These are phyloP conservation scores for Ornithorhynchus anatinus DNA, from an alignment of 2,113 vertebrate species.

Conservation along the genomic window DNA sequence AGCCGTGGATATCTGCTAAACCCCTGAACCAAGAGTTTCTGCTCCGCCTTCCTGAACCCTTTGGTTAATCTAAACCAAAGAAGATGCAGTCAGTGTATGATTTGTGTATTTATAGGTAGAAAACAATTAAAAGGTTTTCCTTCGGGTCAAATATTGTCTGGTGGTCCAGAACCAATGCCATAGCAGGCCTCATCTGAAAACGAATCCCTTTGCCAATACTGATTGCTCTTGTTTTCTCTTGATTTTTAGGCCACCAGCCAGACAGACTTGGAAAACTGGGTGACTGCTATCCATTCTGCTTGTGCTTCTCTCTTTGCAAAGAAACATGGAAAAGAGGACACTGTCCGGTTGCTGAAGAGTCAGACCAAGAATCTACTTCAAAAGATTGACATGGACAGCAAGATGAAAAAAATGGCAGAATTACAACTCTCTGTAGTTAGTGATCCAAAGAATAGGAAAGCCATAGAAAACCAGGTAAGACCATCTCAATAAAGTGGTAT, in stretches of 20 bases:
- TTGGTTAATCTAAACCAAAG: no score
- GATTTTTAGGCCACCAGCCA: slow-evolving; percentile 88
- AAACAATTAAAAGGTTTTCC: no score
- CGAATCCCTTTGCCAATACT: neutral
- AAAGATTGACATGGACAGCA: slow-evolving; percentile 97
- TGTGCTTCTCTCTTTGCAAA: slow-evolving; percentile 93
- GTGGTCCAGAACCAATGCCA: no score
- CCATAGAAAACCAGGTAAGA: slow-evolving; percentile 94
- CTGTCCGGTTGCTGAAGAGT: slow-evolving; percentile 83
- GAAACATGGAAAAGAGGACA: slow-evolving; percentile 94
- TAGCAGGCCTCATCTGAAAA: no score
- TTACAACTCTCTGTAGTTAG: slow-evolving; percentile 89
- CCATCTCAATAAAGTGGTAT: accelerated
- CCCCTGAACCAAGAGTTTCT: no score
- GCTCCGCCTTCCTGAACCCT: no score
- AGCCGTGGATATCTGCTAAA: no score
- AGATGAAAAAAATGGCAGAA: slow-evolving; percentile 99
- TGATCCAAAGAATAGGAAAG: slow-evolving; percentile 92
- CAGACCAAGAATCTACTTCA: slow-evolving; percentile 89
- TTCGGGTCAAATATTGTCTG: no score
- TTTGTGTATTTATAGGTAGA: no score
- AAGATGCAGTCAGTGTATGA: no score
- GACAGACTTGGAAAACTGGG: slow-evolving; percentile 96
- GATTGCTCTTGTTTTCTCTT: neutral
- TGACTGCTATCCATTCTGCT: slow-evolving; percentile 94